Percentiles rank a stretch among this genome's conserved stretches.
Conservation (phyloP, 2,797 vertebrate species). For the Aldrovandia affinis region DNA sequence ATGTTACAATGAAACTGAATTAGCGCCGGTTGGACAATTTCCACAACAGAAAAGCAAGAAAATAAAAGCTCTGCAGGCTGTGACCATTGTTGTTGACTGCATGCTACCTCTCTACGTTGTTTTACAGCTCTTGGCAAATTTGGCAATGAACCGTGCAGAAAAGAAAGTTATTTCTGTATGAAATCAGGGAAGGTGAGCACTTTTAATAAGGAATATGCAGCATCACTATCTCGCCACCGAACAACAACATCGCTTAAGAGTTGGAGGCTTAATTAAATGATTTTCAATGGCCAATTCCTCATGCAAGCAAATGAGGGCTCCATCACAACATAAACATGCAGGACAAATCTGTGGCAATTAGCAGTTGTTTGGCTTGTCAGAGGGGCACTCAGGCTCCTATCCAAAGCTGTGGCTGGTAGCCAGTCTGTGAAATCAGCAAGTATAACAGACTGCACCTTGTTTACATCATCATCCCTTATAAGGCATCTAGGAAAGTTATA, state of each 20-base stretch:
- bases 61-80: background rate
- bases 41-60: background rate
- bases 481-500: background rate
- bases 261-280: background rate
- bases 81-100: background rate
- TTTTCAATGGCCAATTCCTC: background rate
- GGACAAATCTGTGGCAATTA: constrained; percentile 9
- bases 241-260: background rate
- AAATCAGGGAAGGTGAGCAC: constrained; percentile 1
- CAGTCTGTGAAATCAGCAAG: background rate
- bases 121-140: constrained; percentile 7
- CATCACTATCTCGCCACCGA: background rate
- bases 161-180: background rate
- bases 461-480: background rate
- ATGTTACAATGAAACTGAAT: background rate
- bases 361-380: constrained; percentile 3
- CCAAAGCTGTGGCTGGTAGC: background rate
- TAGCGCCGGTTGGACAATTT: background rate
- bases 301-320: background rate
- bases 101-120: background rate
- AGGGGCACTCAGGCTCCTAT: background rate
- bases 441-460: background rate
- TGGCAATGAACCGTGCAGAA: background rate
- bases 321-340: constrained; percentile 12
- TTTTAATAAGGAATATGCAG: background rate